phyloP scores from a whole-genome alignment of 2,797 vertebrate species.

The Cercopithecus mitis region DNA sequence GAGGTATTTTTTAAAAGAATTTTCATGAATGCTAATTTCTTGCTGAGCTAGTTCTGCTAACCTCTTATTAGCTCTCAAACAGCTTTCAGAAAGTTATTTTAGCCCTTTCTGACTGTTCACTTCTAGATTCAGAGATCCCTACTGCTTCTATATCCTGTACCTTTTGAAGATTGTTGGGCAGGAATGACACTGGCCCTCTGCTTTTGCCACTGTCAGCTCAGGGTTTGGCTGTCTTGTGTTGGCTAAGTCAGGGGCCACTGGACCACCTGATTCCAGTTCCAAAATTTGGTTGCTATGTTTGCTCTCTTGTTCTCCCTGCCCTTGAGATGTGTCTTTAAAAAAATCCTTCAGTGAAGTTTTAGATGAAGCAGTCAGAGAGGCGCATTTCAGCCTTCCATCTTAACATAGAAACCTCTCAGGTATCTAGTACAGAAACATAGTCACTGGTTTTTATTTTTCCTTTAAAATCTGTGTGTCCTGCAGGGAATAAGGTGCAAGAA shows the following conservation, averaged over 20 bases:
- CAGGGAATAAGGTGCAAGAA: neutral
- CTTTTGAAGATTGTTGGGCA: neutral
- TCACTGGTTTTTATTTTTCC: neutral
- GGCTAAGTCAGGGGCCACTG: neutral
- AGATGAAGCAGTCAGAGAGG: neutral
- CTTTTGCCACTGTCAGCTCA: neutral
- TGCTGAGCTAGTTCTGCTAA: neutral
- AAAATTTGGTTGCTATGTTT: neutral
- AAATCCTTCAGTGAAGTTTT: neutral
- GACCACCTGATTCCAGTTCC: neutral
- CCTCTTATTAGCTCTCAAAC: neutral
- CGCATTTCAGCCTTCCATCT: neutral
- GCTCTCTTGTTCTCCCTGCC: neutral
- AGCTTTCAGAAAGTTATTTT: neutral
- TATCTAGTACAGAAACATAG: neutral
- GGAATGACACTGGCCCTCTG: neutral
- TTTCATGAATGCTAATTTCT: neutral
- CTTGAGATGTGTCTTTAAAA: neutral
- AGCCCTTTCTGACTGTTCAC: neutral
- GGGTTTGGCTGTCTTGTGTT: neutral
- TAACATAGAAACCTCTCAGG: neutral
- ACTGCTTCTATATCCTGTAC: neutral
- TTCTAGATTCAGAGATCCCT: neutral
- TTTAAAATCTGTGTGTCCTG: neutral
- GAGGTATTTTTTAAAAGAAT: neutral